These are phyloP conservation scores for Apogon hyalosoma DNA, from an alignment of 2,797 vertebrate genomes.

Conservation along the genomic window DNA sequence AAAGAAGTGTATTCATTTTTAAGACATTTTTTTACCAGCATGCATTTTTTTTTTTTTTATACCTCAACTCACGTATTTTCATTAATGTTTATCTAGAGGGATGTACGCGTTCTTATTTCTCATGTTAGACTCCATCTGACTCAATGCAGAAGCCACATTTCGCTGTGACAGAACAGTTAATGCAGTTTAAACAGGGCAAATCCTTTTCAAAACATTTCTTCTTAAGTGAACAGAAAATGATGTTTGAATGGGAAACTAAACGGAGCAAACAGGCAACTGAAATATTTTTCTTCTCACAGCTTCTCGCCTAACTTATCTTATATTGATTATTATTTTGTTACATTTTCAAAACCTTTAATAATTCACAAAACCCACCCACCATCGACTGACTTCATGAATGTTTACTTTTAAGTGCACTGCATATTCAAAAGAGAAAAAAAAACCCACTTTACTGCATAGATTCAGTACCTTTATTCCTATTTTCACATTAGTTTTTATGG, in stretches of 20 bases:
- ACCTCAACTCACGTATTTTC: background rate
- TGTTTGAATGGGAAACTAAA: background rate
- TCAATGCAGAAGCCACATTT: background rate
- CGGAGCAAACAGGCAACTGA: background rate
- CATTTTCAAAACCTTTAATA: background rate
- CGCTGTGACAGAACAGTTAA: background rate
- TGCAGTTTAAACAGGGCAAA: background rate
- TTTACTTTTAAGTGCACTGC: constrained; percentile 5
- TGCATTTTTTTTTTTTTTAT: no score
- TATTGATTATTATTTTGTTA: constrained; percentile 1
- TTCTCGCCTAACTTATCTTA: background rate
- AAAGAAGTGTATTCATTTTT: background rate
- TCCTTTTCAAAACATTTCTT: constrained; percentile 5
- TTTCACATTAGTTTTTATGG: no score
- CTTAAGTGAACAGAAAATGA: background rate
- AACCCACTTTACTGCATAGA: no score
- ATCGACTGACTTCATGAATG: background rate
- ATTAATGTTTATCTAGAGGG: background rate
- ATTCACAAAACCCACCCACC: background rate
- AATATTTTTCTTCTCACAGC: background rate
- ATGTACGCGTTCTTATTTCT: background rate
- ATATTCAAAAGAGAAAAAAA: background rate
- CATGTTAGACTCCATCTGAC: background rate
- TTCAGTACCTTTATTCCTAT: no score
- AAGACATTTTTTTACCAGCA: background rate